Base-by-base conservation (phyloP, 2,797 vertebrate genomes). In the Mus caroli region DNA sequence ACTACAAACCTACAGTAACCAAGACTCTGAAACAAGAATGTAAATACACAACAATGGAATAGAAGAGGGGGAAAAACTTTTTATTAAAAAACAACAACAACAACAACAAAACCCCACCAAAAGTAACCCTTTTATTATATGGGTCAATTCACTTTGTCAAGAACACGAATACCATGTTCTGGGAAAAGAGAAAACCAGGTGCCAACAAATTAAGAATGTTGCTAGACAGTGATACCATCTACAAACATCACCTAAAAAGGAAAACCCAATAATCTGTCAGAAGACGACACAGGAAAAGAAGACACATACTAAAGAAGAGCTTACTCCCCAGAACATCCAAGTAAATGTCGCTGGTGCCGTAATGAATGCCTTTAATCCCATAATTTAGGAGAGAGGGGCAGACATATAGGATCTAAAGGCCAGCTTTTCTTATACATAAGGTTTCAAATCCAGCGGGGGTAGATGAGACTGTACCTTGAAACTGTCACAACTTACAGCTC, bases 271-370 rank as follows among this genome's bases (percentile, higher is more conserved):
- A 76, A 78, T 84, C 31, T 86, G 40, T 90, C 26, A 90, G 52
- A 75, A 80, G 24, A 64, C 28, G 24, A 64, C 28, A 80, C 1
- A 75, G 22, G 19, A 22, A 20, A 40, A 40, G 73, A 91, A 77
- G n/a, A n/a, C n/a, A n/a, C n/a, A 86, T 76, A 80, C 15, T 20
- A 88, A 67, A 93, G 1, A 90, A 96, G 1, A 31, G 22, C 54
- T 91, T 75, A 86, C 91, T 86, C 90, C n/a, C 26, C 37, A 87
- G 43, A 84, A 88, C 58, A 91, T 69, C 89, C 56, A 89, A 86
- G 90, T 43, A 91, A 86, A 88, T 11, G 40, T 43, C 24, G 54
- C 71, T 34, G 15, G 19, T 13, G 28, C 11, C 60, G 54, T 15
- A 12, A 2, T 46, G 19, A 58, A 60, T 46, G 54, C 6, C 86